Evolutionary conservation across 1,140 invertebrate species (phyloP).

Genomic region (Popillia japonica): DNA sequence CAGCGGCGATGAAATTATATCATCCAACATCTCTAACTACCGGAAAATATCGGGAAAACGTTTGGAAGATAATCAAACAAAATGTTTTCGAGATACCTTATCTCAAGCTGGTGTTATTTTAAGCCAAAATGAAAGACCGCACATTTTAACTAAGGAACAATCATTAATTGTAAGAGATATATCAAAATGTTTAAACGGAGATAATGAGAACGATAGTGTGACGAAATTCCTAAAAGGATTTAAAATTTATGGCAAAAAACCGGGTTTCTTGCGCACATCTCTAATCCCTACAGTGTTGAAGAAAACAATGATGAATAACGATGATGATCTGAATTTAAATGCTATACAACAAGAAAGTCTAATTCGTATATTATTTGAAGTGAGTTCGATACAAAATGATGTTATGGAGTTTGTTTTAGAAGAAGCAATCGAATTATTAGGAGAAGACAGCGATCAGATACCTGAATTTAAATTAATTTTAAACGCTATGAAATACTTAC

Average conservation of each 20-base stretch:
- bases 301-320: slow-evolving; percentile 51
- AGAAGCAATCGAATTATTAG: slow-evolving; percentile 56
- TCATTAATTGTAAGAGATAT: slow-evolving; percentile 54
- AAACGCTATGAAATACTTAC: slow-evolving; percentile 53
- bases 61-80: neutral
- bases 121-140: slow-evolving; percentile 43
- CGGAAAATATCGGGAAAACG: neutral
- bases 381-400: slow-evolving; percentile 59
- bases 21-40: neutral
- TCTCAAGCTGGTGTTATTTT: neutral
- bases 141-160: slow-evolving; percentile 53
- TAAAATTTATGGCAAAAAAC: slow-evolving; percentile 55
- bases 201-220: slow-evolving; percentile 55
- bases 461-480: slow-evolving; percentile 50
- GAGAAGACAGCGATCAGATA: slow-evolving; percentile 48
- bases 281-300: slow-evolving; percentile 51
- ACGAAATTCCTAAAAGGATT: slow-evolving; percentile 59
- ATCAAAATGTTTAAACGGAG: slow-evolving; percentile 48
- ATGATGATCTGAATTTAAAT: slow-evolving; percentile 44
- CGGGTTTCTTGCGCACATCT: slow-evolving; percentile 57
- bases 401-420: slow-evolving; percentile 60
- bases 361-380: slow-evolving; percentile 60
- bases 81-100: neutral
- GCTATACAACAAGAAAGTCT: slow-evolving; percentile 60
- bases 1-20: neutral